Evolutionary conservation across 2,888 invertebrate species (phyloP).

Genomic region (Synanthedon tipuliformis): DNA sequence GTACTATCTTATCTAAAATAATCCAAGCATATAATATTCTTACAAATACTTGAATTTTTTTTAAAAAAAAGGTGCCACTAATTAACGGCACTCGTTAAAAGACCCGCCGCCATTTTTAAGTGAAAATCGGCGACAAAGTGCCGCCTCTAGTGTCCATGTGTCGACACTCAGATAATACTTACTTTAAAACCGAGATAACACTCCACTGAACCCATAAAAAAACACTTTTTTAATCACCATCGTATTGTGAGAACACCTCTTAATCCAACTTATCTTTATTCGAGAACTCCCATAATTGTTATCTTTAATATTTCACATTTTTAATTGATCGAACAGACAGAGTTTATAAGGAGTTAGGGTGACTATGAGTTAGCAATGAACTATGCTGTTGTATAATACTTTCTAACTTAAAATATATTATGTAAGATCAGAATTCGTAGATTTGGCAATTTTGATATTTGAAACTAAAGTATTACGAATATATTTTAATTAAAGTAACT

Average conservation of each 20-base stretch:
- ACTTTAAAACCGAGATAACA: constrained; percentile 2
- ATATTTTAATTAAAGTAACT: too few species aligned
- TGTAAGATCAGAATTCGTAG: too few species aligned
- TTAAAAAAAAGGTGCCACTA: background rate
- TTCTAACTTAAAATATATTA: too few species aligned
- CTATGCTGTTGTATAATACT: background rate
- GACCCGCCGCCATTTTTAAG: background rate
- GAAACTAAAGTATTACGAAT: too few species aligned
- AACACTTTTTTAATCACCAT: background rate
- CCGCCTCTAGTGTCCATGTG: constrained; percentile 31
- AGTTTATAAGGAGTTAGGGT: constrained; percentile 4
- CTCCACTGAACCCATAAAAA: background rate
- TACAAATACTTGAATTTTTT: too few species aligned
- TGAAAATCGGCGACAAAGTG: constrained; percentile 30
- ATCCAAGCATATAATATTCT: too few species aligned
- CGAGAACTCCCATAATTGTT: constrained; percentile 14
- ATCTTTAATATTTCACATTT: constrained; percentile 17
- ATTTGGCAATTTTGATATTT: too few species aligned
- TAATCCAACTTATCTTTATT: constrained; percentile 10
- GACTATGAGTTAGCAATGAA: constrained; percentile 1
- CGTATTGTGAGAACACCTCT: constrained; percentile 7
- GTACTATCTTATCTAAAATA: background rate
- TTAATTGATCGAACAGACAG: constrained; percentile 18
- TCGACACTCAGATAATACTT: constrained; percentile 39
- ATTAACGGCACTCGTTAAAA: background rate